These are phyloP conservation scores for Musca vetustissima DNA, from an alignment of 1,140 invertebrate genomes.

Conservation along the genomic window DNA sequence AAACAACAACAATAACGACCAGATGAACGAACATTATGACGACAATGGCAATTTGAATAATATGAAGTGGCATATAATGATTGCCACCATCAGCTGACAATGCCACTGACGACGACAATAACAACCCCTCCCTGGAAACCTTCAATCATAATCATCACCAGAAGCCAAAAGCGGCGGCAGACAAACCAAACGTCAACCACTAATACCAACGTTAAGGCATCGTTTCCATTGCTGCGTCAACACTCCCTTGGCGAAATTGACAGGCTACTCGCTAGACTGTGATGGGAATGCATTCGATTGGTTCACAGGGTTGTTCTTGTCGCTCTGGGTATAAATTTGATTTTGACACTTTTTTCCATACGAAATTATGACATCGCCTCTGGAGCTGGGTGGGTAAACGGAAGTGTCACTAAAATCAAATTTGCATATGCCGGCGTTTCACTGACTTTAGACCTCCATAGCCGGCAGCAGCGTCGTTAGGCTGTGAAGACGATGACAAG, in stretches of 20 bases:
- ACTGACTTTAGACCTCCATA: not conserved
- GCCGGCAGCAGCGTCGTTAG: not conserved
- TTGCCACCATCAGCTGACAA: not conserved
- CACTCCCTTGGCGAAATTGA: not conserved
- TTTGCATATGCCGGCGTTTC: conserved; percentile 2
- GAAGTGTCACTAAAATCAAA: conserved; percentile 22
- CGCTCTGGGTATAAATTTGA: not conserved
- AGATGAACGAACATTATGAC: too few species aligned
- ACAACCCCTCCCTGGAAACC: not conserved
- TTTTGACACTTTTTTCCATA: conserved; percentile 9
- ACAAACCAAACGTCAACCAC: not conserved
- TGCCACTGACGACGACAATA: not conserved
- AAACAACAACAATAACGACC: conserved; percentile 1
- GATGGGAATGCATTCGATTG: not conserved
- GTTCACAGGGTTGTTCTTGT: not conserved
- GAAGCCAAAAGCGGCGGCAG: not conserved
- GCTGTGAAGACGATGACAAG: not conserved
- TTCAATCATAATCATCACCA: not conserved
- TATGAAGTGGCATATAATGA: conserved; percentile 24
- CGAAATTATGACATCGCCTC: conserved; percentile 11
- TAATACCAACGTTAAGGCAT: not conserved
- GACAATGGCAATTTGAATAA: conserved; percentile 18
- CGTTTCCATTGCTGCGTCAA: not conserved
- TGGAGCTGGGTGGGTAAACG: conserved; percentile 13
- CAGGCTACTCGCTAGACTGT: too few species aligned